Evolutionary conservation across 2,888 invertebrate species (phyloP), one percentile per base, ranked within the genome.

Genomic region (Amorpha juglandis): DNA sequence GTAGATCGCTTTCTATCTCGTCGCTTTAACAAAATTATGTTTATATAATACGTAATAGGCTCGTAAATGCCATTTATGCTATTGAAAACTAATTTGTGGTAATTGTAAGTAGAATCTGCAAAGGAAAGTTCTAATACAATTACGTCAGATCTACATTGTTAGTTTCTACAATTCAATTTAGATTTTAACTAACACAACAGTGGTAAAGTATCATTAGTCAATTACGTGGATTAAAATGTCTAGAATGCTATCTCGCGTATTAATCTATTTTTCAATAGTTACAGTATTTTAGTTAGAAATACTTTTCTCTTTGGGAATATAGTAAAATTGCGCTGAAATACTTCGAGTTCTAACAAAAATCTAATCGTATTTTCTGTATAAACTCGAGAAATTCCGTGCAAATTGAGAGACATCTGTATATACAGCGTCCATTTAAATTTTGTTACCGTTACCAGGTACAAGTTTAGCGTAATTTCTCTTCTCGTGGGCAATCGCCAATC

Each of bases 381-480:
- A 52, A 14, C 33, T 52, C 12, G 14, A 52, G 58, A 58, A 38
- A 58, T 55, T 11, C 55, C 38, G 35, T 55, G 55, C 55, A 55
- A 58, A 38, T 58, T 58, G 42, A 58, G 58, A 58, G 19, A 58
- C 58, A 21, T 58, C 58, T 58, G 58, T 58, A 58, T 19, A 42
- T 42, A 38, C 58, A 38, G 58, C 38, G 12, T 38, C 55, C 33
- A 14, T 14, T 27, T 52, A 58, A 58, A 42, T 58, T 58, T 58
- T 58, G 62, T 48, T 63, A 63, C 48, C 62, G 62, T 63, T 63
- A 65, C 47, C 19, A 14, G 19, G 14, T 19, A 50, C 58, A 65
- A 21, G 48, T 35, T 65, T 58, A 65, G 58, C 21, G 55, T 58
- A 58, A 65, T 65, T 47, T 65, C 55, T 38, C 64, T 55, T 27